Base-by-base conservation (phyloP, 2,797 vertebrate genomes). In the Malurus leucopterus region DNA sequence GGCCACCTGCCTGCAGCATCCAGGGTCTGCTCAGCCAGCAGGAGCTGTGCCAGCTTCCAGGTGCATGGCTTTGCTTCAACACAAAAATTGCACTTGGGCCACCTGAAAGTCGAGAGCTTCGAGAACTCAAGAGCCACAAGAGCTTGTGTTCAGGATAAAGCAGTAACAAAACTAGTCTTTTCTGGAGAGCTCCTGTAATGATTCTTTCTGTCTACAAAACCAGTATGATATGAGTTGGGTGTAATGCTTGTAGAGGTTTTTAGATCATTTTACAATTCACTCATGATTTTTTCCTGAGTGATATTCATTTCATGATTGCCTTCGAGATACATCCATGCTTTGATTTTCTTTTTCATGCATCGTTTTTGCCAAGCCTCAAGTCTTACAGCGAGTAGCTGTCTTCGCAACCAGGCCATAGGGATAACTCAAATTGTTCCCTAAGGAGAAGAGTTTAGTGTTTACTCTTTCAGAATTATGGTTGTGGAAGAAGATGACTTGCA, bases 381-480 rank as follows among this genome's bases (percentile, higher is more conserved):
- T 19, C 49, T 73, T 69, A 38, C 1, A 89, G 65, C 50, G 89
- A 76, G 57, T 22, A 88, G 55, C 38, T 72, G 26, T 59, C 38
- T 44, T 83, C 24, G 11, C 49, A 84, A 53, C 16, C 22, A 78
- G 21, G 36, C 73, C 61, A 32, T 15, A 83, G 23, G 67, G 91
- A 85, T 53, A 90, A 88, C 65, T 89, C n/a, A 87, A 46, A 78
- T 43, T 3, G 5, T 6, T 70, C 70, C 59, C 57, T 40, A 50
- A 70, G 68, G 89, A 63, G 36, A 55, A 72, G 6, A 67, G 46
- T 65, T 83, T 72, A 83, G 34, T 29, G 46, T 85, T 94, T 72
- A 72, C 87, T 80, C 82, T 89, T 86, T 80, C 73, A 67, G 58
- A 93, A 63, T 69, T 72, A 84, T 11, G 29, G 62, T 17, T 78